Evolutionary conservation across 2,113 vertebrate genomes (phyloP).

Genomic region (Saguinus imperator): DNA sequence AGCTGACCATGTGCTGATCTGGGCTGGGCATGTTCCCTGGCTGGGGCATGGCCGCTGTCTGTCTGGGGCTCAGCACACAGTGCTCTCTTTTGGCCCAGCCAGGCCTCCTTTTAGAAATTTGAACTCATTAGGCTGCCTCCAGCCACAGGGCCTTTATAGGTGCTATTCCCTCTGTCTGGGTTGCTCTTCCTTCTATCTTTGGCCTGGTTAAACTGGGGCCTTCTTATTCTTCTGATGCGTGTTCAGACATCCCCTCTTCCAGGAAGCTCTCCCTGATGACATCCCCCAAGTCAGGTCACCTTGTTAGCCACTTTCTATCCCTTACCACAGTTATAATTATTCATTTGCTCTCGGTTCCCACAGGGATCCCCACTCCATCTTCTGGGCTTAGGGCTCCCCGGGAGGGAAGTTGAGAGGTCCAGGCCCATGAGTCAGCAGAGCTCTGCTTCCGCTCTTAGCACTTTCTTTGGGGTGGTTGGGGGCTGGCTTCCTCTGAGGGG

Average conservation of each 20-base stretch:
- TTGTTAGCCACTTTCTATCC: not conserved
- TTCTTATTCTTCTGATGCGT: not conserved
- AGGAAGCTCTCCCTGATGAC: conserved; percentile 6
- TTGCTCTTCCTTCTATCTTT: not conserved
- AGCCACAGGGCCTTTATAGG: not conserved
- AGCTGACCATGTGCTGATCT: not conserved
- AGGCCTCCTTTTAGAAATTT: not conserved
- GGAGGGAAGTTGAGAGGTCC: conserved; percentile 43
- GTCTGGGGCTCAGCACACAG: not conserved
- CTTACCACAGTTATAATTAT: not conserved
- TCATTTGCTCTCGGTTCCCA: not conserved
- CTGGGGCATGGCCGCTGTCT: too few species aligned
- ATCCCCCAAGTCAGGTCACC: not conserved
- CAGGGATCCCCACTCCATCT: not conserved
- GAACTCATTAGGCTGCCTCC: not conserved
- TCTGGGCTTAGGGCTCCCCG: not conserved
- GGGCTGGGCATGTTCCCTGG: not conserved
- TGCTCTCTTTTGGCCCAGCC: not conserved
- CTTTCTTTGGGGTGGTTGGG: conserved; percentile 24
- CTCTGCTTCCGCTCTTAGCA: conserved; percentile 24
- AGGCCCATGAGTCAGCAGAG: conserved; percentile 37
- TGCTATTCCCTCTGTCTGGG: not conserved
- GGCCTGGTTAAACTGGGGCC: not conserved
- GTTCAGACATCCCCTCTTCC: not conserved
- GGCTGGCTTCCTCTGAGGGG: not conserved